Evolutionary conservation across 2,888 invertebrate genomes (phyloP), one percentile per base, ranked within the genome.

Genomic region (Epirrhoe alternata): DNA sequence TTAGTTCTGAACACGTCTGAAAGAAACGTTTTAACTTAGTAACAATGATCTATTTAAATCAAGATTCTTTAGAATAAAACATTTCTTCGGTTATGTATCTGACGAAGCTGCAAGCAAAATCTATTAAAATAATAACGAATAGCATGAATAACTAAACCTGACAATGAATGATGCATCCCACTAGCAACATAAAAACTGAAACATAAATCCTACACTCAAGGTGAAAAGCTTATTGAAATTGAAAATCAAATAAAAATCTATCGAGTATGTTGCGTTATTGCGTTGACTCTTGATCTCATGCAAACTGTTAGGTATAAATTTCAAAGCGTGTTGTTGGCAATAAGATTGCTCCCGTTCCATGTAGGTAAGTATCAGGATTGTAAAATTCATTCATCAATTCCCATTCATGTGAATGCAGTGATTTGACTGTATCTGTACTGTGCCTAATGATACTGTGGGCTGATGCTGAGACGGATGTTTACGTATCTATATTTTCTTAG

Each of bases 1-100:
- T 98, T 77, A 98, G 94, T 90, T 97, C 97, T 82, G 97, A 97
- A 90, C 97, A 96, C 76, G 97, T 97, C 94, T 97, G 96, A 31
- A 70, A 73, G 30, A 17, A 59, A 42, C 12, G 12, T 12, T 42
- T 10, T 12, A 42, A 42, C 38, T 42, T 42, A 4, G 38, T 42
- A 42, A 42, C 14, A 16, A 47, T 47, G 47, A 45, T 42, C 42
- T 42, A 10, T 42, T 10, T 42, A n/a, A 42, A 33, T 33, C 33
- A 33, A 6, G 7, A 33, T 3, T 5, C 35, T 35, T 35, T 8
- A 35, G 12, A 42, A 42, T 42, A 42, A 42, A 42, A 42, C 35
- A 38, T 42, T 10, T 42, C 1, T 24, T 24, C 24, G 24, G 24
- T 24, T 2, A 24, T 24, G 24, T 24, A 1, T 3, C 24, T 2